These are phyloP conservation scores for Ligdia adustata DNA, from an alignment of 2,888 invertebrate species.

Conservation along the genomic window DNA sequence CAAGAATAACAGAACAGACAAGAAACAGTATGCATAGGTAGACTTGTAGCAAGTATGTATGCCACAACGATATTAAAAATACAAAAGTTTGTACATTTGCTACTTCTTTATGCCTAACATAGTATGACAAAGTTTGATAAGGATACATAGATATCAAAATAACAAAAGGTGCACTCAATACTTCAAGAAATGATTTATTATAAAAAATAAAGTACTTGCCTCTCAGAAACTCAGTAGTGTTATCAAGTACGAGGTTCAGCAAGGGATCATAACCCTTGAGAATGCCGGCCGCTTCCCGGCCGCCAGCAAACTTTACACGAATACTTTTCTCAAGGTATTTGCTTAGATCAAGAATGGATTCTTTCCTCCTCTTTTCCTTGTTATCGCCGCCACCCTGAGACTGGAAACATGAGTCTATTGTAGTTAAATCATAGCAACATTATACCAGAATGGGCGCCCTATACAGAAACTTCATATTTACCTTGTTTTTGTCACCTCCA, in stretches of 20 bases:
- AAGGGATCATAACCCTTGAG: constrained; percentile 98
- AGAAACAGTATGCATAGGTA: too few species aligned
- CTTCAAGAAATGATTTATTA: too few species aligned
- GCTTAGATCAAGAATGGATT: constrained; percentile 98
- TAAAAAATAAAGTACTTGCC: constrained; percentile 85
- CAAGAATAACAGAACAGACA: too few species aligned
- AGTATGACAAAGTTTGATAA: too few species aligned
- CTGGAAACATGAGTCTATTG: constrained; percentile 44
- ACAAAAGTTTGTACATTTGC: too few species aligned
- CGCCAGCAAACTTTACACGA: constrained; percentile 98
- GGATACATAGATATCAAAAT: too few species aligned
- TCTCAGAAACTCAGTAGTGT: constrained; percentile 97
- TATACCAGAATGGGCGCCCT: too few species aligned
- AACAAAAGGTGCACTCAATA: too few species aligned
- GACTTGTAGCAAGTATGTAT: too few species aligned
- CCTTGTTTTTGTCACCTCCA: constrained; percentile 71
- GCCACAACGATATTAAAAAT: too few species aligned
- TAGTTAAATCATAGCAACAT: neutral
- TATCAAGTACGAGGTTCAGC: constrained; percentile 97
- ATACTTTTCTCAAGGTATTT: constrained; percentile 99
- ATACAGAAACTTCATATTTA: too few species aligned
- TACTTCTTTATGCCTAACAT: too few species aligned
- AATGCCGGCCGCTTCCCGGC: constrained; percentile 97
- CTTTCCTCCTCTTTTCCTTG: constrained; percentile 97
- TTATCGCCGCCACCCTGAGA: constrained; percentile 85